Evolutionary conservation across 2,113 vertebrate genomes (phyloP).

Genomic region (Spermophilus dauricus): DNA sequence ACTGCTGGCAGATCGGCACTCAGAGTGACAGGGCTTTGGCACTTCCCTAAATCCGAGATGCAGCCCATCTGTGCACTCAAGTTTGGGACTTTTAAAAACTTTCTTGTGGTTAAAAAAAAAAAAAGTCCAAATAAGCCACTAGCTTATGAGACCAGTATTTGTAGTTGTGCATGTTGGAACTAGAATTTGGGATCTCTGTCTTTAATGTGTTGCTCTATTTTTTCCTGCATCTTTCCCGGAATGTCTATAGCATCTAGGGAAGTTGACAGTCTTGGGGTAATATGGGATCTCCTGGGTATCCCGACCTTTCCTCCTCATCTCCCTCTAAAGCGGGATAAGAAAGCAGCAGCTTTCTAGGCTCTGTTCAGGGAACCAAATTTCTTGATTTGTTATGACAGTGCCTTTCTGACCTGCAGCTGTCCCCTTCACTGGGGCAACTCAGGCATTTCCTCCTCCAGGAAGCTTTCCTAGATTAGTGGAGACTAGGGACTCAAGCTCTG

Average conservation of each 20-base stretch:
- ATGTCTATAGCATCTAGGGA: not conserved
- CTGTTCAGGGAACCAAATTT: not conserved
- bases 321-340: not conserved
- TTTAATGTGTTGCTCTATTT: not conserved
- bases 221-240: not conserved
- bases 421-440: not conserved
- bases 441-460: slow-evolving; percentile 75
- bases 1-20: not conserved
- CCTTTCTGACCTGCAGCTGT: not conserved
- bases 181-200: slow-evolving; percentile 1
- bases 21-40: slow-evolving; percentile 76
- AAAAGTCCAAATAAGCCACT: slow-evolving; percentile 52
- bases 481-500: not conserved
- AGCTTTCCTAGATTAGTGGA: slow-evolving; percentile 70
- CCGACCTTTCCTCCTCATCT: not conserved
- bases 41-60: slow-evolving; percentile 52
- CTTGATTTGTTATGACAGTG: not conserved
- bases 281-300: not conserved
- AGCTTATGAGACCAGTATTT: not conserved
- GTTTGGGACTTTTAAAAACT: slow-evolving; percentile 76
- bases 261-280: not conserved
- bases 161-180: not conserved
- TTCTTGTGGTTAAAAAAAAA: slow-evolving; percentile 70
- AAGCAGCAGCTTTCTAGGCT: not conserved
- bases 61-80: slow-evolving; percentile 66